These are phyloP conservation scores for Rhinella marina DNA, from an alignment of 2,797 vertebrate species.

Conservation along the genomic window DNA sequence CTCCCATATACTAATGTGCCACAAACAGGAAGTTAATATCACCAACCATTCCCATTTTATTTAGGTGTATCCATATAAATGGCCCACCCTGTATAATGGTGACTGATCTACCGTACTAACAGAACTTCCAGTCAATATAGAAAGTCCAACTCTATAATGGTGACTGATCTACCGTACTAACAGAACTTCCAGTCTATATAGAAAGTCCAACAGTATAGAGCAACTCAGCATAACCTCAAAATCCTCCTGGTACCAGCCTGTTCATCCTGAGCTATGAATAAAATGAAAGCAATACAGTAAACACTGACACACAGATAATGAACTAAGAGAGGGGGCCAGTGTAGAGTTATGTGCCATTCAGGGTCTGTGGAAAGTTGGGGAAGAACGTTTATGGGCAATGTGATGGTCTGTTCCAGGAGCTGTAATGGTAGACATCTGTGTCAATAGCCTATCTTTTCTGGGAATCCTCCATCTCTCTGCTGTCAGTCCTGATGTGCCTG, in stretches of 20 bases:
- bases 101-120: no score
- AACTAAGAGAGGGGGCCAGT: neutral
- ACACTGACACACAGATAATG: neutral
- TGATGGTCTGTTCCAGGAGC: neutral
- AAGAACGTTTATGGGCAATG: neutral
- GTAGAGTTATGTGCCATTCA: neutral
- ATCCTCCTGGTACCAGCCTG: neutral
- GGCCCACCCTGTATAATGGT: no score
- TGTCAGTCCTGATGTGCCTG: neutral
- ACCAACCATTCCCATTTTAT: no score
- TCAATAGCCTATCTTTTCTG: neutral
- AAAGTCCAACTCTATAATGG: no score
- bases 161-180: no score
- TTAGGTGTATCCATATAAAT: no score
- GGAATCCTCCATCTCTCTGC: neutral
- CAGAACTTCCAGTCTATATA: no score
- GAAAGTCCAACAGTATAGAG: no score
- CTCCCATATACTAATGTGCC: no score
- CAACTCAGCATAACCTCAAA: no score
- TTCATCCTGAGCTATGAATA: neutral
- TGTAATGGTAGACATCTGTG: neutral
- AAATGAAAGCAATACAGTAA: neutral
- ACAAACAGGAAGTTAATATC: no score
- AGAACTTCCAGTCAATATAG: no score
- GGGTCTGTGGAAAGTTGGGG: neutral